phyloP scores from a whole-genome alignment of 2,888 invertebrate genomes.

The Pinctada fucata region DNA sequence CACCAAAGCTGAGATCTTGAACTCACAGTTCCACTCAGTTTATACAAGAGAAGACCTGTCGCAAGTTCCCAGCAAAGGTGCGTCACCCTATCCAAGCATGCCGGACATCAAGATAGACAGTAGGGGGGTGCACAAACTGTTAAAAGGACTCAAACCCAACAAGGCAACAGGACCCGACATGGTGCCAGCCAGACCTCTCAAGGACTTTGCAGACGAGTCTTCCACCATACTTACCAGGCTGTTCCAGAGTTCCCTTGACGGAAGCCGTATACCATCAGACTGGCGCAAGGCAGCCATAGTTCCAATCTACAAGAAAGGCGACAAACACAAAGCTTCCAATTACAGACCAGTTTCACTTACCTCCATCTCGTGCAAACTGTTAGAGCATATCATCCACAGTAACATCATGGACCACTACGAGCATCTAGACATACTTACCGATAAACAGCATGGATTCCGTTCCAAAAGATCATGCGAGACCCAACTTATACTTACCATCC shows the following conservation, averaged over 20 bases:
- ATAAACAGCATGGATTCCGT: no score
- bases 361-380: slow-evolving; percentile 22
- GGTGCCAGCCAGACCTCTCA: no score
- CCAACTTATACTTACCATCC: no score
- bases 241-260: slow-evolving; percentile 22
- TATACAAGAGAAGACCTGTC: not conserved
- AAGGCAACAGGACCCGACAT: no score
- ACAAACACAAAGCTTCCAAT: slow-evolving; percentile 25
- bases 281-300: slow-evolving; percentile 34
- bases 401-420: slow-evolving; percentile 31
- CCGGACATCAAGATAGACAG: not conserved
- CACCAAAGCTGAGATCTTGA: not conserved
- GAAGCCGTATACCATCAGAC: slow-evolving; percentile 22
- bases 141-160: not conserved
- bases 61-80: not conserved
- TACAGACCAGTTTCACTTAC: slow-evolving; percentile 29
- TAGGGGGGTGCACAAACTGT: not conserved
- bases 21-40: not conserved
- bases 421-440: no score
- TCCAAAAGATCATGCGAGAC: no score
- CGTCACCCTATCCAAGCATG: not conserved
- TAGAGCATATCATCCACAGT: slow-evolving; percentile 37
- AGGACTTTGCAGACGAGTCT: no score
- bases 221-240: no score
- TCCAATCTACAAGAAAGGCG: slow-evolving; percentile 38